Base-by-base conservation (phyloP, 2,113 vertebrate genomes). In the Apistogramma diplotaenia region DNA sequence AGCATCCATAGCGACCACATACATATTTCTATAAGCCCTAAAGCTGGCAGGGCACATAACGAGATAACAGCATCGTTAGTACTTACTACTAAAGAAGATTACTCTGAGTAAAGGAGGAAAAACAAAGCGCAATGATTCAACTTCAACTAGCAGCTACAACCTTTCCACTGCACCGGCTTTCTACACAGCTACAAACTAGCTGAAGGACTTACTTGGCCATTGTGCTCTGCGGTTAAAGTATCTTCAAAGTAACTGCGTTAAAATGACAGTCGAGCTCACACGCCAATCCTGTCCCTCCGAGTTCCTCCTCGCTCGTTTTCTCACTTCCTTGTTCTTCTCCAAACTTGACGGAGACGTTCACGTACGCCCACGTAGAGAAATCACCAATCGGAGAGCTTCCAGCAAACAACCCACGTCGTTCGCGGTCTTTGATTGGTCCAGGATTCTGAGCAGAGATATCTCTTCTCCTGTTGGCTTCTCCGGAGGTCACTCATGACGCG, bases 181-280 rank as follows among this genome's bases (percentile, higher is more conserved):
- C 0, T 55, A 29, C 19, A 70, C 0, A 21, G 23, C 43, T 33
- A 18, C 13, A 72, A 18, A 19, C 6, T 1, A 1, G 51, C 16
- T 11, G 2, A 0, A 19, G 18, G 67, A 95, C 95, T 94, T 90
- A 96, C 95, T 95, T 1, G 19, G 94, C 93, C 95, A 96, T 96
- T 79, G 53, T 90, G 83, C 2, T 72, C 57, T 15, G 70, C 21
- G 43, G 37, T 37, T 37, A 7, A 49, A 46, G 35, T 56, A 76
- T n/a, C 62, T 10, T 74, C n/a, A 35, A 78, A 13, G 77, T 83
- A n/a, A 31, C 37, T 29, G 18, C 23, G 12, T 79, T 37, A 13
- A 87, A 89, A 43, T 83, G 60, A 90, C 62, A 85, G 78, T 70
- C 5, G 12, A 15, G 23, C 67, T 46, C 49, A 3, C 19, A 4